Conservation (phyloP, 2,888 invertebrate species). For the Lymantria dispar region DNA sequence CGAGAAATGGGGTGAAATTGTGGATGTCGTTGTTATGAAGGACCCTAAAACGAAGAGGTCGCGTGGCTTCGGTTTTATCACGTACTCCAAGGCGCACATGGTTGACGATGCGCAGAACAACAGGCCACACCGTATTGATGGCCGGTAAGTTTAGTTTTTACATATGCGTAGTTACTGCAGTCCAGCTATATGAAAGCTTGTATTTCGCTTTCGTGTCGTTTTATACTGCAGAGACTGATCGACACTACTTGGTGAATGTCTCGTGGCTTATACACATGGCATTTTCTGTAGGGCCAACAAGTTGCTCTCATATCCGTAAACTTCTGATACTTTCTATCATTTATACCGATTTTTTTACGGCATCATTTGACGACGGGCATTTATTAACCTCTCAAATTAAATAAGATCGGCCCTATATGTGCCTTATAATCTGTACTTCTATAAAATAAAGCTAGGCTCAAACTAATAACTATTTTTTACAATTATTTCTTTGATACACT, state of each 20-base stretch:
- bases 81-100: slow-evolving; percentile 96
- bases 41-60: slow-evolving; percentile 97
- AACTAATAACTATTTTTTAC: too few relatives aligned
- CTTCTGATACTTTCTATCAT: too few relatives aligned
- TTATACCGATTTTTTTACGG: too few relatives aligned
- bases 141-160: slow-evolving; percentile 79
- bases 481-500: too few relatives aligned
- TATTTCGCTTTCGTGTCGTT: slow-evolving; percentile 67
- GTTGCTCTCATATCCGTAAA: too few relatives aligned
- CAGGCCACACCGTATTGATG: slow-evolving; percentile 96
- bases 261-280: slow-evolving; percentile 57
- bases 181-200: slow-evolving; percentile 68
- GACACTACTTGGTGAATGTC: slow-evolving; percentile 76
- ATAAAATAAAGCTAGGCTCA: too few relatives aligned
- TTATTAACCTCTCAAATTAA: too few relatives aligned
- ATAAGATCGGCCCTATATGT: too few relatives aligned
- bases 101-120: slow-evolving; percentile 97
- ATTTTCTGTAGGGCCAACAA: slow-evolving; percentile 75
- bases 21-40: slow-evolving; percentile 98
- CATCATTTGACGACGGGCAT: too few relatives aligned
- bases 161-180: slow-evolving; percentile 47
- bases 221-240: slow-evolving; percentile 64
- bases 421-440: too few relatives aligned
- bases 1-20: slow-evolving; percentile 98
- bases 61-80: slow-evolving; percentile 98